phyloP scores from a whole-genome alignment of 2,888 invertebrate genomes.

The Ophioninae sp. region DNA sequence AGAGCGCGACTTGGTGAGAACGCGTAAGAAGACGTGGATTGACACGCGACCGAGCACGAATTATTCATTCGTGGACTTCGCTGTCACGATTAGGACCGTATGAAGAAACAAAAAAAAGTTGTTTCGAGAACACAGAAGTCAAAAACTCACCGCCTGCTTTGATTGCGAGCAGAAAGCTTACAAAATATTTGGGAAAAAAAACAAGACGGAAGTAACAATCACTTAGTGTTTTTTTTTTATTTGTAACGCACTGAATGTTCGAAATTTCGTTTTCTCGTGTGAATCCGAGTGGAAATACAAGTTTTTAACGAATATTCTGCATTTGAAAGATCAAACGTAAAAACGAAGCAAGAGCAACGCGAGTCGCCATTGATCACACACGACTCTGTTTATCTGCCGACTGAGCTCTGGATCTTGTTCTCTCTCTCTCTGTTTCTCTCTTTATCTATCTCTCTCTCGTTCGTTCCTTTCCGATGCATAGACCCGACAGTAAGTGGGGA shows the following conservation, averaged over 20 bases:
- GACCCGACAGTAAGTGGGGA: conserved; percentile 21
- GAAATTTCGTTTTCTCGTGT: conserved; percentile 21
- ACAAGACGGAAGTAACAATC: conserved; percentile 9
- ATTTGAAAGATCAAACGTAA: neutral
- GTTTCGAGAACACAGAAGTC: neutral
- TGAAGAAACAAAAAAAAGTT: conserved; percentile 3
- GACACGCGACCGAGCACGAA: conserved; percentile 8
- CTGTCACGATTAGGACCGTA: neutral
- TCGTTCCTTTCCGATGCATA: conserved; percentile 16
- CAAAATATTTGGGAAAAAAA: neutral
- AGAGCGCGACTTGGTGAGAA: neutral
- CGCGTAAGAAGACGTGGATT: neutral
- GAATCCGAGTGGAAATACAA: conserved; percentile 29
- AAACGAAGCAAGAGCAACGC: conserved; percentile 20
- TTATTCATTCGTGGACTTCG: neutral
- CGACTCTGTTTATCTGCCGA: conserved; percentile 60
- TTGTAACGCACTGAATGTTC: conserved; percentile 19
- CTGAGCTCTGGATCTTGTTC: conserved; percentile 33
- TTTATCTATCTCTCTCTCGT: conserved; percentile 28
- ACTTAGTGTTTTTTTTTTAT: conserved; percentile 10
- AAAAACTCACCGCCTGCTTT: conserved; percentile 35
- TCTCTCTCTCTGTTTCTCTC: conserved; percentile 35
- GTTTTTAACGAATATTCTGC: neutral
- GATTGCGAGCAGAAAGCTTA: conserved; percentile 15
- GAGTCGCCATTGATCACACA: conserved; percentile 49